phyloP scores from a whole-genome alignment of 2,888 invertebrate species.

The Drosophila kokeensis region DNA sequence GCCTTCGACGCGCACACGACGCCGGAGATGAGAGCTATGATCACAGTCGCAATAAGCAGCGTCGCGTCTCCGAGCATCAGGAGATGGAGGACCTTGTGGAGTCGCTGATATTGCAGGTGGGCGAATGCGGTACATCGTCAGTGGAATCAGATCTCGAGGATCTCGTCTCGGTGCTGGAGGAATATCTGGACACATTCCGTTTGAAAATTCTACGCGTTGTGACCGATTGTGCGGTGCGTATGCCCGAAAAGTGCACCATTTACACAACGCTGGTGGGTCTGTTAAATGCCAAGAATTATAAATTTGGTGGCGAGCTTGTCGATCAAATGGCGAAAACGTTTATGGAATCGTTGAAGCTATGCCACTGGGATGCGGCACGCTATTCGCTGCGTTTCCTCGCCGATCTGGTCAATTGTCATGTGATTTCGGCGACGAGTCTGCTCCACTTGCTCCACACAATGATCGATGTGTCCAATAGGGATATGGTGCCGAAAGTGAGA shows the following conservation, averaged over 20 bases:
- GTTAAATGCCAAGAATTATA: conserved; percentile 98
- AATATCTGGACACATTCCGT: conserved; percentile 96
- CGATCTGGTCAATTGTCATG: conserved; percentile 98
- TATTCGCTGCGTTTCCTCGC: conserved; percentile 96
- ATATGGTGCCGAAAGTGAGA: conserved; percentile 95
- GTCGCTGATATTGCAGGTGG: conserved; percentile 96
- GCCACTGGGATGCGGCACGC: conserved; percentile 95
- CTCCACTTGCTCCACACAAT: conserved; percentile 96
- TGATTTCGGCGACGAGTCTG: conserved; percentile 95
- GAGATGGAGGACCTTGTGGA: conserved; percentile 98
- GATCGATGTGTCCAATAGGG: conserved; percentile 95
- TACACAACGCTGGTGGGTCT: conserved; percentile 98
- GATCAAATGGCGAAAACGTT: conserved; percentile 97
- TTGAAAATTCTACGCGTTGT: conserved; percentile 96
- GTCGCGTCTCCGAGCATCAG: conserved; percentile 95
- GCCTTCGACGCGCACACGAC: conserved; percentile 91
- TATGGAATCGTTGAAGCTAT: conserved; percentile 95
- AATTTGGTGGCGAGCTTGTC: conserved; percentile 99
- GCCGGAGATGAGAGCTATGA: conserved; percentile 94
- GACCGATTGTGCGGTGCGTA: conserved; percentile 96
- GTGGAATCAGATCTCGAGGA: conserved; percentile 98
- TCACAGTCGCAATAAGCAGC: conserved; percentile 92
- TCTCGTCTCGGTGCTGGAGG: conserved; percentile 96
- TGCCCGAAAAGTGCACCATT: conserved; percentile 99
- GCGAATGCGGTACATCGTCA: conserved; percentile 98